Evolutionary conservation across 2,888 invertebrate genomes (phyloP), one percentile per base, ranked within the genome.

Genomic region (Eilema griseolum): DNA sequence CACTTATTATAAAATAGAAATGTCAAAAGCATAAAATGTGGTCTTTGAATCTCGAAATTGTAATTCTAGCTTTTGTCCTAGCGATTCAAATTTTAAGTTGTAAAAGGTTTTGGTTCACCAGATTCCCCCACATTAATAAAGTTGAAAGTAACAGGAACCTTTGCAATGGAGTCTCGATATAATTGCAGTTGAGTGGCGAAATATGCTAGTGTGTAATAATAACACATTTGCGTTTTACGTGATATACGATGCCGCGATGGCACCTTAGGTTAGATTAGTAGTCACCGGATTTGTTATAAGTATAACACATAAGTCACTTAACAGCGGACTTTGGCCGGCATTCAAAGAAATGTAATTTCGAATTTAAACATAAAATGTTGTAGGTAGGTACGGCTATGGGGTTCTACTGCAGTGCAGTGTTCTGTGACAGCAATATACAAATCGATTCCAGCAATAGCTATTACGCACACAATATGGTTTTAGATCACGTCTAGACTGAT

Each of bases 401-500:
- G 2, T n/a, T 8, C 1, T n/a, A n/a, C 10, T 26, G 5, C 7
- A 26, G 2, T 52, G n/a, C 46, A 57, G 12, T 26, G 11, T 28
- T 64, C 20, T 23, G 5, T 46, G 28, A 14, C 3, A 20, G n/a
- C 3, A 8, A 64, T 28, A 57, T 57, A 31, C 0, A 66, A 56
- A 69, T 37, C 63, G 52, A 66, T 46, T 62, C 20, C 23, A 62
- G 37, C 62, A n/a, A 11, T 7, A 57, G 28, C 62, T 67, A 66
- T 66, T 69, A 69, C 52, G 33, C 46, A 66, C 69, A 69, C 69
- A 69, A 69, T 72, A 72, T 72, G 66, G 66, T 74, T 77, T 79
- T 75, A 66, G 69, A 75, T 78, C 61, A 63, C 57, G 80, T 82
- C 80, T 82, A 80, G 78, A 75, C 78, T 78, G 73, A 75, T 80